phyloP scores from a whole-genome alignment of 2,797 vertebrate genomes.

The Artibeus jamaicensis region DNA sequence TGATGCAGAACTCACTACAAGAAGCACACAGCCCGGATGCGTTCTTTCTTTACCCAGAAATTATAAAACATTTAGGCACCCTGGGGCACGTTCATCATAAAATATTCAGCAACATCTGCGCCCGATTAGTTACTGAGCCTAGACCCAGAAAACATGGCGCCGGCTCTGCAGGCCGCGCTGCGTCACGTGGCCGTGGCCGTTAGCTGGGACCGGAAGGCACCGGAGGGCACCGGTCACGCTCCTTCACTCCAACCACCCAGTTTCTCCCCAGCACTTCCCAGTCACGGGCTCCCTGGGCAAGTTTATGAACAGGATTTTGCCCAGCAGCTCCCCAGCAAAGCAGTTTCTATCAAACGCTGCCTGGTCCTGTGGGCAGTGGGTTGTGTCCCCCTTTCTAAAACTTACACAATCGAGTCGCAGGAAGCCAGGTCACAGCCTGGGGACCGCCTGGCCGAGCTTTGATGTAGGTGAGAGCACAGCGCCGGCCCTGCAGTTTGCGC shows the following conservation, averaged over 20 bases:
- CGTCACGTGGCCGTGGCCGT: not conserved
- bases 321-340: not conserved
- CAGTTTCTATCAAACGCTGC: not conserved
- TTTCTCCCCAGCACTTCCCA: not conserved
- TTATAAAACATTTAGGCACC: conserved; percentile 72
- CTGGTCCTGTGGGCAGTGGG: not conserved
- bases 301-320: not conserved
- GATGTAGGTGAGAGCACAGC: too few species aligned
- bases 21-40: not conserved
- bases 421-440: not conserved
- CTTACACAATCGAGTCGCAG: not conserved
- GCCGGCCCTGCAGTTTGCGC: not conserved
- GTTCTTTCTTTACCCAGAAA: conserved; percentile 65
- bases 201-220: not conserved
- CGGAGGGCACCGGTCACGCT: not conserved
- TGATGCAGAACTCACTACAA: conserved; percentile 4
- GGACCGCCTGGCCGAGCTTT: not conserved
- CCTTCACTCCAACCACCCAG: not conserved
- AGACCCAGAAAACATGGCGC: conserved; percentile 26
- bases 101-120: conserved; percentile 75
- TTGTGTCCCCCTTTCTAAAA: not conserved
- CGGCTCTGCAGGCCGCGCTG: not conserved
- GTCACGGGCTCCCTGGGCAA: not conserved
- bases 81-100: conserved; percentile 65
- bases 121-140: conserved; percentile 61